These are phyloP conservation scores for Argyresthia albistria DNA, from an alignment of 2,888 invertebrate genomes.

Conservation along the genomic window DNA sequence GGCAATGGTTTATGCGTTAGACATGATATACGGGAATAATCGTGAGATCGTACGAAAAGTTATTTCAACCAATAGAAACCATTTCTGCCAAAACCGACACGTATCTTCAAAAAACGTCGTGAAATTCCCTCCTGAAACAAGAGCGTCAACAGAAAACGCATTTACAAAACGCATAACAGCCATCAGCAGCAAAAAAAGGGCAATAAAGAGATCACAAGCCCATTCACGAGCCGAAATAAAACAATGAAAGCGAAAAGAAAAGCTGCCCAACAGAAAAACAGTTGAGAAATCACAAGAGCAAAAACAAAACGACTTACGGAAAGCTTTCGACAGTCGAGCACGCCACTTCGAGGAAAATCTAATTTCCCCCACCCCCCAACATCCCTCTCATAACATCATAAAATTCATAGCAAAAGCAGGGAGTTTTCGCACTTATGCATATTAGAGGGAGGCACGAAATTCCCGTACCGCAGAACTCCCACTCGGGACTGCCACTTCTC, in stretches of 20 bases:
- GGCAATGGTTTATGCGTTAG: too few relatives aligned
- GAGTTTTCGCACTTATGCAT: conserved; percentile 54
- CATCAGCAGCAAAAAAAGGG: conserved; percentile 3
- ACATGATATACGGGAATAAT: too few relatives aligned
- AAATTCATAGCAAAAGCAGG: conserved; percentile 38
- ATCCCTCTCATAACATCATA: conserved; percentile 48
- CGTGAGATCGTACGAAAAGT: too few relatives aligned
- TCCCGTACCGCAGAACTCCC: conserved; percentile 35
- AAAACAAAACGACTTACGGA: conserved; percentile 39
- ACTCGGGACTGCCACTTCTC: conserved; percentile 36
- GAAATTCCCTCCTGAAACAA: too few relatives aligned
- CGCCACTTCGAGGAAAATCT: conserved; percentile 59
- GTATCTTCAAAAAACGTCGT: too few relatives aligned
- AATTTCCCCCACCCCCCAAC: conserved; percentile 55
- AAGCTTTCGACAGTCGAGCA: conserved; percentile 61
- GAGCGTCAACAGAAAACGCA: background rate
- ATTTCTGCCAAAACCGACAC: too few relatives aligned
- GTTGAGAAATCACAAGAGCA: conserved; percentile 42
- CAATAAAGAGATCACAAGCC: conserved; percentile 27
- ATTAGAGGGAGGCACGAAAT: conserved; percentile 46
- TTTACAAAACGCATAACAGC: background rate
- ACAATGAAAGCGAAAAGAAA: conserved; percentile 50
- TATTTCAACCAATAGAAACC: too few relatives aligned
- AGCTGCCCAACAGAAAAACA: conserved; percentile 54
- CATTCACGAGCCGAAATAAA: conserved; percentile 39